These are phyloP conservation scores for Alligator mississippiensis DNA, from an alignment of 2,113 vertebrate species.

Conservation along the genomic window DNA sequence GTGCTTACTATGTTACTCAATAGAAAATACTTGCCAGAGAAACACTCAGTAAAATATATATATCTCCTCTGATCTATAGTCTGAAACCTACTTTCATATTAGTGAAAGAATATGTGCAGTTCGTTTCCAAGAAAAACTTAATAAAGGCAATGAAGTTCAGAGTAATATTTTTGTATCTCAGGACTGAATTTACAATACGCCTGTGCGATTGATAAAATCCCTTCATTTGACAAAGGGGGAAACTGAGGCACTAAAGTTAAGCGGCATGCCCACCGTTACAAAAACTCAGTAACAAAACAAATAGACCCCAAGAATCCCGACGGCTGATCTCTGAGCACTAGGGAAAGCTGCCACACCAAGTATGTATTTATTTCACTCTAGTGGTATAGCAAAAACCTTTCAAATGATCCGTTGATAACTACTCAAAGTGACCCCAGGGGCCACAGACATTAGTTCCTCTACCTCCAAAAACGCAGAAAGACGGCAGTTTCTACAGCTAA, in stretches of 20 bases:
- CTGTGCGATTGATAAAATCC: not conserved
- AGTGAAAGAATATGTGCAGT: no score
- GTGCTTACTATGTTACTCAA: not conserved
- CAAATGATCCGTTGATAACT: not conserved
- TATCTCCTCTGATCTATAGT: not conserved
- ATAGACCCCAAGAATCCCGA: not conserved
- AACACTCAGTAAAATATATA: not conserved
- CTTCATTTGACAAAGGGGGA: not conserved
- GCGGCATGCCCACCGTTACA: no score
- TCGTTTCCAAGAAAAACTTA: not conserved
- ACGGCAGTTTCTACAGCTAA: not conserved
- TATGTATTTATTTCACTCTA: not conserved
- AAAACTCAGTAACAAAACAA: not conserved
- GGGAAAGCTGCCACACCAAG: not conserved
- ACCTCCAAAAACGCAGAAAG: rapidly evolving
- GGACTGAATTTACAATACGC: not conserved
- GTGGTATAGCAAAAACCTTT: not conserved
- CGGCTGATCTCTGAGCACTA: not conserved
- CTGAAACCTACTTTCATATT: not conserved
- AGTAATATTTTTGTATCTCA: not conserved
- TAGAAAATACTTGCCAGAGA: not conserved
- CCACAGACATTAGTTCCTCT: not conserved
- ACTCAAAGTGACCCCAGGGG: not conserved
- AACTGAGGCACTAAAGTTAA: not conserved
- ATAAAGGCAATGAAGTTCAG: not conserved